Evolutionary conservation across 1,140 invertebrate species (phyloP), one percentile per base, ranked within the genome.

Genomic region (Drosophila setifemur): DNA sequence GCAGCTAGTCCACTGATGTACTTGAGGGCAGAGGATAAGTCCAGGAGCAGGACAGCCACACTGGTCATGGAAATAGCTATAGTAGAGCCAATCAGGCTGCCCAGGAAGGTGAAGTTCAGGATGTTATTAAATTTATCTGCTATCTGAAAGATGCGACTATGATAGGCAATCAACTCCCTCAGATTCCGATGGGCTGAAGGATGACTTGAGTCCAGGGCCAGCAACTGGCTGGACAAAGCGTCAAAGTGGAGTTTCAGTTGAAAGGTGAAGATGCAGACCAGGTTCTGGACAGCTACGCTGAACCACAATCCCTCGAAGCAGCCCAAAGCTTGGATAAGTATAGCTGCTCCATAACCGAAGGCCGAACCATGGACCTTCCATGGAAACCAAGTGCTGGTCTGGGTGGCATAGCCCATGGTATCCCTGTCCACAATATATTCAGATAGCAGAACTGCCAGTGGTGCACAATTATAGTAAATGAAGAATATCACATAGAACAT

Each of bases 181-280:
- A 89, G 28, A 11, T 71, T 11, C 2, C 53, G 21, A 29, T 81
- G 64, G 1, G 87, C 82, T 0, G 14, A 25, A 0, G 60, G 16
- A 1, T 40, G 43, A 4, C 49, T 14, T 0, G 78, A 71, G 47
- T 89, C 75, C 2, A 89, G 40, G 0, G 1, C 1, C 0, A 33
- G 14, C 0, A 89, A 11, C 4, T 55, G 49, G 18, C 40, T 70
- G n/a, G 66, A 58, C 45, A 89, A 18, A 1, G 54, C 79, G 52
- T 89, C 87, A 7, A 85, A 89, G 57, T 89, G 87, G 35, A 89
- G 19, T 23, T 71, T 69, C 29, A 89, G 58, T 48, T 89, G 87
- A 0, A 71, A 77, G 4, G 57, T 45, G 39, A 85, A 89, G 4
- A 89, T 63, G 39, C 75, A 85, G 4, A 89, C 7, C 31, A 89